Evolutionary conservation across 2,113 vertebrate species (phyloP).

Genomic region (Poecilia latipinna): DNA sequence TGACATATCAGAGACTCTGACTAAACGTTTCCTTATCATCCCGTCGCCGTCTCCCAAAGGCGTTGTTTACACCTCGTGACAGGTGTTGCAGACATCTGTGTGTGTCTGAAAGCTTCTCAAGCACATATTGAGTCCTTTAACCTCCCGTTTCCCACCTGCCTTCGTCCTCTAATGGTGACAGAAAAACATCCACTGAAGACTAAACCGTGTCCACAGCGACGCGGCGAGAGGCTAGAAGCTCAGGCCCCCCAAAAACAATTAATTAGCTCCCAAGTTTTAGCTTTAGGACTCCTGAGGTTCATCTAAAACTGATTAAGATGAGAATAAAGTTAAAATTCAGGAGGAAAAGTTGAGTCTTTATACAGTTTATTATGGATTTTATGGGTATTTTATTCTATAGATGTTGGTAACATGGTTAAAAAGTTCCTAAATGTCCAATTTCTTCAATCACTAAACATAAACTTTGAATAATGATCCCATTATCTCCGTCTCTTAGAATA

Average conservation of each 20-base stretch:
- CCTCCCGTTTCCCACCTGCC: constrained; percentile 27
- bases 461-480: neutral
- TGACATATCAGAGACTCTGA: constrained; percentile 21
- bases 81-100: neutral
- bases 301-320: neutral
- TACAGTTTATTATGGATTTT: neutral
- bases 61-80: constrained; percentile 3
- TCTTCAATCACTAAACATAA: no score
- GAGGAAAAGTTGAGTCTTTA: neutral
- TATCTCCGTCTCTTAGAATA: no score
- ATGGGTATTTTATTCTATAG: neutral
- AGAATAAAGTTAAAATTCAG: neutral
- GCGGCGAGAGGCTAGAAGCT: constrained; percentile 4
- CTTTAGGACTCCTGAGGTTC: neutral
- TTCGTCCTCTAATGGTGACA: constrained; percentile 18
- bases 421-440: no score
- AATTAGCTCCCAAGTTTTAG: neutral
- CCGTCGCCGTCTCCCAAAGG: constrained; percentile 11
- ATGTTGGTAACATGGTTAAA: no score
- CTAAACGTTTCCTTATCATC: constrained; percentile 39
- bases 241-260: neutral
- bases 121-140: neutral
- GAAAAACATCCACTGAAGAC: constrained; percentile 10
- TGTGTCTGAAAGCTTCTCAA: constrained; percentile 8
- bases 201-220: neutral